phyloP scores from a whole-genome alignment of 2,113 vertebrate genomes.

The Sapajus apella region DNA sequence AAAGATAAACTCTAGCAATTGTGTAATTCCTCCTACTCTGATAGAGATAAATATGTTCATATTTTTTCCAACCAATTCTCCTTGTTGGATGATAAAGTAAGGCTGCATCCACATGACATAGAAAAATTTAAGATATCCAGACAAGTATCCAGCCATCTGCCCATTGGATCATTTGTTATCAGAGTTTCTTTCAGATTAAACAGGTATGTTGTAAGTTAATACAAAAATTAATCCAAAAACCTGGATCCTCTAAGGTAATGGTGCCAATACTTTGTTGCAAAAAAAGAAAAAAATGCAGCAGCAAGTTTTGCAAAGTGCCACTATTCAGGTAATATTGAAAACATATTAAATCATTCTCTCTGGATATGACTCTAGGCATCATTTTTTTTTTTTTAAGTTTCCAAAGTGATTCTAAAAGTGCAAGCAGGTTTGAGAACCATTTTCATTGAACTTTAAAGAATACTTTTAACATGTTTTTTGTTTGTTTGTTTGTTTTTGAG shows the following conservation, averaged over 20 bases:
- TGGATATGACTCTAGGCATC: neutral
- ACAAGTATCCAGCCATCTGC: neutral
- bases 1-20: slow-evolving; percentile 67
- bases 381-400: neutral
- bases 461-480: too few relatives aligned
- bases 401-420: neutral
- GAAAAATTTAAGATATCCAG: slow-evolving; percentile 42
- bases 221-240: slow-evolving; percentile 5
- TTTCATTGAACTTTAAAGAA: neutral
- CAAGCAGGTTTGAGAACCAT: neutral
- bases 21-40: slow-evolving; percentile 59
- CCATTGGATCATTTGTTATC: neutral
- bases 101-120: slow-evolving; percentile 11
- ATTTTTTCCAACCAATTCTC: slow-evolving; percentile 60
- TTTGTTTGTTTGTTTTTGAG: too few relatives aligned
- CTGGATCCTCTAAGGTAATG: neutral
- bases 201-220: neutral
- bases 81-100: slow-evolving; percentile 43
- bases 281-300: neutral
- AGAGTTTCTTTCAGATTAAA: slow-evolving; percentile 34
- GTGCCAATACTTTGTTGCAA: neutral
- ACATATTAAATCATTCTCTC: neutral
- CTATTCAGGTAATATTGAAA: neutral
- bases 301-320: neutral
- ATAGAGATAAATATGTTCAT: slow-evolving; percentile 61